Conservation (phyloP, 2,113 vertebrate genomes). For the Notothenia rossii region DNA sequence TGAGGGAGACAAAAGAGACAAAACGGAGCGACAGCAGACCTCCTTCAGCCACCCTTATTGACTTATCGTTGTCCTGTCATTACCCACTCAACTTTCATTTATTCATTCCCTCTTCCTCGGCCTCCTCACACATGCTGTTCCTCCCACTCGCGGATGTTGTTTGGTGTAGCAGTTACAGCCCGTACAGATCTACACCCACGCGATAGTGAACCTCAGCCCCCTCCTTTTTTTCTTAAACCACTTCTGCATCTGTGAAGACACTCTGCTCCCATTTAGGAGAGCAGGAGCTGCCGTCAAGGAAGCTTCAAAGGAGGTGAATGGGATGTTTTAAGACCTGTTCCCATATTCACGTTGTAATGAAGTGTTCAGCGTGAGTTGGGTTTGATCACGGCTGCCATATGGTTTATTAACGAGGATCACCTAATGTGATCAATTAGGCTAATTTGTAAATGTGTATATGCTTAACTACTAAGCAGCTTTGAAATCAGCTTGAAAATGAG, state of each 20-base stretch:
- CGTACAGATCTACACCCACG: constrained; percentile 71
- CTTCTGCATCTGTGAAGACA: constrained; percentile 37
- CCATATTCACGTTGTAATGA: constrained; percentile 34
- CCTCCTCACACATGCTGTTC: constrained; percentile 67
- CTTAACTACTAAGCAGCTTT: too few relatives aligned
- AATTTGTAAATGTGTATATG: neutral
- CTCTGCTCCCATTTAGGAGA: constrained; percentile 10
- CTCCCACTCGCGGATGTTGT: constrained; percentile 73
- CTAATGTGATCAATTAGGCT: neutral
- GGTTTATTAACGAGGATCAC: neutral
- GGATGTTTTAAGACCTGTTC: constrained; percentile 70
- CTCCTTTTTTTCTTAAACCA: constrained; percentile 54
- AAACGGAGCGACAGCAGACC: neutral
- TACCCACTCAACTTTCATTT: constrained; percentile 31
- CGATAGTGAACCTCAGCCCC: constrained; percentile 46
- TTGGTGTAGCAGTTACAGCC: constrained; percentile 74
- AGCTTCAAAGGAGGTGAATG: constrained; percentile 49
- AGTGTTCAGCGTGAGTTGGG: constrained; percentile 23
- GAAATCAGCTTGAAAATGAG: too few relatives aligned
- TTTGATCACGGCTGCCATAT: constrained; percentile 17
- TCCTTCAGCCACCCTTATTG: constrained; percentile 10
- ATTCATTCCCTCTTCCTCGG: constrained; percentile 13
- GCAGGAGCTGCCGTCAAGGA: constrained; percentile 44
- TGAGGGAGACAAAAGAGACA: constrained; percentile 18
- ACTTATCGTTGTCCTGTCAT: constrained; percentile 18